A percentile compares a stretch with the other conserved stretches of the same genome.
phyloP scores from a whole-genome alignment of 1,140 invertebrate species.

The Hyles euphorbiae region DNA sequence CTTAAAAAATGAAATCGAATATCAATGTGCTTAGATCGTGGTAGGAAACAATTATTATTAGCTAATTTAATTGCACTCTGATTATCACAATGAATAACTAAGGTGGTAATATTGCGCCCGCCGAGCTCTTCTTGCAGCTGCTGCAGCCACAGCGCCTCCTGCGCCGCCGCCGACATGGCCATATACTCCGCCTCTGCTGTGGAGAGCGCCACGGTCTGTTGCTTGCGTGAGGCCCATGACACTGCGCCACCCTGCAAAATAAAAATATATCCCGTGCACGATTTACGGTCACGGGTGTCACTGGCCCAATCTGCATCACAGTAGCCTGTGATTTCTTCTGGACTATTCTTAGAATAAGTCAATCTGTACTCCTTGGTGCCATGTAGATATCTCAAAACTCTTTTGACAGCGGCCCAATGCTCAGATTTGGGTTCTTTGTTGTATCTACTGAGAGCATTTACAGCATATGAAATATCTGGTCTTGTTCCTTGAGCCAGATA shows the following conservation, averaged over 20 bases:
- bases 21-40: too few species aligned
- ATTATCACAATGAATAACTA: too few species aligned
- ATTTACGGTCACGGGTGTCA: slow-evolving; percentile 13
- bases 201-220: slow-evolving; percentile 23
- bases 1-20: too few species aligned
- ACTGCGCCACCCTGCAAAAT: slow-evolving; percentile 21
- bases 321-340: slow-evolving; percentile 20
- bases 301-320: slow-evolving; percentile 30
- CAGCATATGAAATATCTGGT: slow-evolving; percentile 34
- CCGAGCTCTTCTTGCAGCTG: slow-evolving; percentile 14
- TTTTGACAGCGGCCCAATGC: slow-evolving; percentile 32
- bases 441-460: slow-evolving; percentile 28
- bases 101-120: too few species aligned
- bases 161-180: slow-evolving; percentile 10
- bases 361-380: slow-evolving; percentile 21
- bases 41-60: too few species aligned
- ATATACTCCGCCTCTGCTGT: slow-evolving; percentile 27
- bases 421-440: slow-evolving; percentile 18
- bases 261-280: slow-evolving; percentile 25
- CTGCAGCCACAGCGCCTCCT: slow-evolving; percentile 22
- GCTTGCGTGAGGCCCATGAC: slow-evolving; percentile 12
- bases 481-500: slow-evolving; percentile 31
- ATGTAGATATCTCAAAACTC: slow-evolving; percentile 30
- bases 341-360: slow-evolving; percentile 18
- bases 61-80: too few species aligned